phyloP scores from a whole-genome alignment of 2,888 invertebrate genomes.

The Diarsia brunnea region DNA sequence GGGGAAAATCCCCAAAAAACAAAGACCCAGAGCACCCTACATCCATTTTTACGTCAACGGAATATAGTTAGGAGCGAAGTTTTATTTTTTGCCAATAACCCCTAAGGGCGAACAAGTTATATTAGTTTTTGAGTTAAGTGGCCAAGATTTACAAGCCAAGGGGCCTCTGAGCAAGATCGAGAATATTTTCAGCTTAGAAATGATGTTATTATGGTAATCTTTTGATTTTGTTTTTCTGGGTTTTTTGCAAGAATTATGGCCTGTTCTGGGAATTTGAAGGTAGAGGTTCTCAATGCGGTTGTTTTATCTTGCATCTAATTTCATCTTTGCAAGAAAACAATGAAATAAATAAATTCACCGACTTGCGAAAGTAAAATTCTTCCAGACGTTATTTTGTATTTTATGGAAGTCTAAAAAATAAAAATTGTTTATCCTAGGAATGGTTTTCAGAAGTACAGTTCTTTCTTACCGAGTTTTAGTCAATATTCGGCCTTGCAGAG shows the following conservation, averaged over 20 bases:
- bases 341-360: no score
- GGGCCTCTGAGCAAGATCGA: constrained; percentile 31
- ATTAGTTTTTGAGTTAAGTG: constrained; percentile 72
- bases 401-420: no score
- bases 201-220: constrained; percentile 61
- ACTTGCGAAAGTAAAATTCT: no score
- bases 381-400: no score
- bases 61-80: constrained; percentile 57
- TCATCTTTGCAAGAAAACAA: no score
- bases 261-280: constrained; percentile 28
- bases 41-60: constrained; percentile 60
- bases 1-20: not conserved
- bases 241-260: constrained; percentile 2
- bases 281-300: not conserved
- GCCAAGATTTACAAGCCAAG: constrained; percentile 57
- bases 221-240: constrained; percentile 30
- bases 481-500: no score
- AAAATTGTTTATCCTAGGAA: no score
- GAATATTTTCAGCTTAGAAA: constrained; percentile 47
- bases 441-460: not conserved
- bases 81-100: constrained; percentile 68
- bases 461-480: not conserved
- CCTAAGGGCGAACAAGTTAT: constrained; percentile 69
- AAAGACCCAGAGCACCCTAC: constrained; percentile 34
- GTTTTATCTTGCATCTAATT: no score